Evolutionary conservation across 1,140 invertebrate species (phyloP).

Genomic region (Lepidurus apus): DNA sequence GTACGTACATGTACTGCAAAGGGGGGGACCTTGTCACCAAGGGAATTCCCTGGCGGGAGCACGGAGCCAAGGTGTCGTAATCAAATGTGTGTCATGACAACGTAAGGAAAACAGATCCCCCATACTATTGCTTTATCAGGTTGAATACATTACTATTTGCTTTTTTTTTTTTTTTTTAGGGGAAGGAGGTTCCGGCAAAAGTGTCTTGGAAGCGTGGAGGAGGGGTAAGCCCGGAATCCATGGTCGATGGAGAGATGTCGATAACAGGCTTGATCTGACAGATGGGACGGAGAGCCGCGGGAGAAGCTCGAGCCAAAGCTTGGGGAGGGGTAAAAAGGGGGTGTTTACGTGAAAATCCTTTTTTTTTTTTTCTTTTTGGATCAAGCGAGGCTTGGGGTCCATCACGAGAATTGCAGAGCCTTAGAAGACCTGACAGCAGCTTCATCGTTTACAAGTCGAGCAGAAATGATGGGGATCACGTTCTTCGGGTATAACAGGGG

Average conservation of each 20-base stretch:
- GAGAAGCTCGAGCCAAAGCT: background rate
- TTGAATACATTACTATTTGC: background rate
- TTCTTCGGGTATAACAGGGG: background rate
- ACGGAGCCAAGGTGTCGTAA: background rate
- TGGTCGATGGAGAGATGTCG: conserved; percentile 17
- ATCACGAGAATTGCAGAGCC: background rate
- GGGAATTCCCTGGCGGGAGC: background rate
- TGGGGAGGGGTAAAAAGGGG: background rate
- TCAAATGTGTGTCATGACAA: conserved; percentile 16
- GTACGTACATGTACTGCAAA: too few species aligned
- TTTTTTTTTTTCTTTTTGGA: background rate
- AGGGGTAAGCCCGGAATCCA: background rate
- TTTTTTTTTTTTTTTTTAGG: background rate
- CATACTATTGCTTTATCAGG: background rate
- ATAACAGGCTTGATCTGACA: conserved; percentile 17
- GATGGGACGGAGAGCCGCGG: background rate
- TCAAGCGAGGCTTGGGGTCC: background rate
- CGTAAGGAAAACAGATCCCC: background rate
- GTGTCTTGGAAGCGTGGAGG: background rate
- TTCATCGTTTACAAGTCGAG: background rate
- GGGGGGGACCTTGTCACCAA: background rate
- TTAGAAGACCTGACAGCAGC: background rate
- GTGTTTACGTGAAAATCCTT: background rate
- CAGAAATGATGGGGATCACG: background rate
- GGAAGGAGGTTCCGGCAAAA: background rate